Evolutionary conservation across 2,888 invertebrate genomes (phyloP).

Genomic region (Maniola hyperantus): DNA sequence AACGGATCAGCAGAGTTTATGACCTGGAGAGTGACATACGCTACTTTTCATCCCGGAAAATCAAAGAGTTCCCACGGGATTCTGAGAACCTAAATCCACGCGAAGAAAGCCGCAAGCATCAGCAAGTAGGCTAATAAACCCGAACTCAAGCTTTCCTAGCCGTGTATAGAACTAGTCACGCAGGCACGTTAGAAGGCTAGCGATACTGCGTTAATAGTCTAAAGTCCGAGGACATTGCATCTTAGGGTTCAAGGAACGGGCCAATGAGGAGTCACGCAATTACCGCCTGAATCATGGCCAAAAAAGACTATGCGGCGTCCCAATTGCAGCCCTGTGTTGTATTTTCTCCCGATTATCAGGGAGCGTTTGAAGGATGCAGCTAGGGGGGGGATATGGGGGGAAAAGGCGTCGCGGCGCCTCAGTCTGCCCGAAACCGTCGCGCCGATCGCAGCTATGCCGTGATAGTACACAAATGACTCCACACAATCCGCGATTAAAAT

Average conservation of each 20-base stretch:
- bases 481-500: conserved; percentile 61
- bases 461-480: conserved; percentile 67
- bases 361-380: conserved; percentile 77
- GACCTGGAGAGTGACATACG: too few species aligned
- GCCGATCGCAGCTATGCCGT: conserved; percentile 57
- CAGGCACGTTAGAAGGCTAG: conserved; percentile 21
- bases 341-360: conserved; percentile 78
- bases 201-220: conserved; percentile 30
- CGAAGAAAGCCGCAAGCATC: too few species aligned
- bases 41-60: too few species aligned
- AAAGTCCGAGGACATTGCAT: conserved; percentile 46
- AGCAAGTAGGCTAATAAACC: too few species aligned
- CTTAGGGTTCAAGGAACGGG: conserved; percentile 53
- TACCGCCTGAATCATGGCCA: conserved; percentile 72
- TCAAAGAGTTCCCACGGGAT: too few species aligned
- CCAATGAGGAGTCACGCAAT: conserved; percentile 68
- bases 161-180: too few species aligned
- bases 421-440: conserved; percentile 65
- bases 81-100: too few species aligned
- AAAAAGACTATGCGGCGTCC: conserved; percentile 74
- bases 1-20: too few species aligned
- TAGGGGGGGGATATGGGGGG: conserved; percentile 48
- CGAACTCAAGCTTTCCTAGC: too few species aligned
- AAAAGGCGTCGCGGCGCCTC: conserved; percentile 58
- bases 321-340: conserved; percentile 75